Percentiles rank a stretch among this genome's conserved stretches.
Conservation (phyloP, 2,888 invertebrate species). For the Acutogordius australiensis region DNA sequence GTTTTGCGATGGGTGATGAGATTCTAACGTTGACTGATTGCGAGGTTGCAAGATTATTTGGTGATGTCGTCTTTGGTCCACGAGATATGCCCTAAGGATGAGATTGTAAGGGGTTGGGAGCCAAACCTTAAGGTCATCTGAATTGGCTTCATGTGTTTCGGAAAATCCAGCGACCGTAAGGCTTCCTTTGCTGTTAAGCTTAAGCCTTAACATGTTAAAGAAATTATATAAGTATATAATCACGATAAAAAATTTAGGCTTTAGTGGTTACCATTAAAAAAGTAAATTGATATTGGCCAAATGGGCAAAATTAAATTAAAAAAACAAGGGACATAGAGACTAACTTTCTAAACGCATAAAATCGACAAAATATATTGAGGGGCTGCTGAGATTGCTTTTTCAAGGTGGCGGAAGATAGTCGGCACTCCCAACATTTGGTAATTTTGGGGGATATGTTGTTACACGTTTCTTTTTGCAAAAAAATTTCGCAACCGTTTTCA, state of each 20-base stretch:
- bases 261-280: too few relatives aligned
- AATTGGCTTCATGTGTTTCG: neutral
- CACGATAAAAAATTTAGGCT: too few relatives aligned
- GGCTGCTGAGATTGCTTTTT: neutral
- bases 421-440: neutral
- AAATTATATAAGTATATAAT: too few relatives aligned
- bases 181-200: neutral
- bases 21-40: too few relatives aligned
- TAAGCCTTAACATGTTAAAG: neutral
- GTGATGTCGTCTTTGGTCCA: too few relatives aligned
- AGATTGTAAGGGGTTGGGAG: neutral
- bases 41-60: too few relatives aligned
- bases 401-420: neutral
- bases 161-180: conserved; percentile 1
- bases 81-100: too few relatives aligned
- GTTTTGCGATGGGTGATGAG: too few relatives aligned
- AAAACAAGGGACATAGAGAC: too few relatives aligned
- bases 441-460: neutral
- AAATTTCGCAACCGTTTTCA: neutral
- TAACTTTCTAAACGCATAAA: conserved; percentile 6
- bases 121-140: neutral
- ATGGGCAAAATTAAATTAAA: too few relatives aligned
- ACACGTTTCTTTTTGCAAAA: neutral
- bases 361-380: conserved; percentile 2
- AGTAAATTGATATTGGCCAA: too few relatives aligned